These are phyloP conservation scores for Drosophila funebris DNA, from an alignment of 1,140 invertebrate species.

Conservation along the genomic window DNA sequence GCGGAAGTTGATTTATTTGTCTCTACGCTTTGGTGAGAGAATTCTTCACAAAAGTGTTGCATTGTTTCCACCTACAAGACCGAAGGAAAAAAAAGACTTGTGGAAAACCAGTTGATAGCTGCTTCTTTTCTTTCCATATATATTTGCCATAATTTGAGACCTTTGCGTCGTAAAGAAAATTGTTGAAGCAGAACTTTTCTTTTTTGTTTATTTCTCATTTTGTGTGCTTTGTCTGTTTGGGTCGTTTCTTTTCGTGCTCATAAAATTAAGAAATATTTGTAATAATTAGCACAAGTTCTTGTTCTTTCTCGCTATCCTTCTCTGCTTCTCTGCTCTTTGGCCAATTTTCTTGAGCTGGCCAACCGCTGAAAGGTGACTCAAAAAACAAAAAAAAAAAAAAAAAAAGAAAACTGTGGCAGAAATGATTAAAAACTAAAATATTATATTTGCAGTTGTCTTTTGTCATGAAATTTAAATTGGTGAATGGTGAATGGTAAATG, in stretches of 20 bases:
- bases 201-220: background rate
- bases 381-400: constrained; percentile 7
- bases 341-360: background rate
- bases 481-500: background rate
- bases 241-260: constrained; percentile 34
- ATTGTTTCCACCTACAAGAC: constrained; percentile 67
- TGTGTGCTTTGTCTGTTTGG: too few relatives aligned
- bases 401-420: too few relatives aligned
- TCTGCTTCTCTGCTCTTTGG: constrained; percentile 13
- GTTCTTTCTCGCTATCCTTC: constrained; percentile 23
- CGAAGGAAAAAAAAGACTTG: background rate
- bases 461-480: constrained; percentile 5
- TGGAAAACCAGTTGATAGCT: constrained; percentile 27
- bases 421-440: too few relatives aligned
- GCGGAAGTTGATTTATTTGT: constrained; percentile 79
- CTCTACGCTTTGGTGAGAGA: constrained; percentile 60
- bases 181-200: constrained; percentile 70
- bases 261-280: constrained; percentile 78
- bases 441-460: background rate
- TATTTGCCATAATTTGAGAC: constrained; percentile 44
- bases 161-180: constrained; percentile 56
- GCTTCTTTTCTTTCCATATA: constrained; percentile 8
- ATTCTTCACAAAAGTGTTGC: constrained; percentile 68
- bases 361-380: background rate
- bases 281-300: constrained; percentile 62